Base-by-base conservation (phyloP, 2,888 invertebrate genomes). In the Hemistola chrysoprasaria region DNA sequence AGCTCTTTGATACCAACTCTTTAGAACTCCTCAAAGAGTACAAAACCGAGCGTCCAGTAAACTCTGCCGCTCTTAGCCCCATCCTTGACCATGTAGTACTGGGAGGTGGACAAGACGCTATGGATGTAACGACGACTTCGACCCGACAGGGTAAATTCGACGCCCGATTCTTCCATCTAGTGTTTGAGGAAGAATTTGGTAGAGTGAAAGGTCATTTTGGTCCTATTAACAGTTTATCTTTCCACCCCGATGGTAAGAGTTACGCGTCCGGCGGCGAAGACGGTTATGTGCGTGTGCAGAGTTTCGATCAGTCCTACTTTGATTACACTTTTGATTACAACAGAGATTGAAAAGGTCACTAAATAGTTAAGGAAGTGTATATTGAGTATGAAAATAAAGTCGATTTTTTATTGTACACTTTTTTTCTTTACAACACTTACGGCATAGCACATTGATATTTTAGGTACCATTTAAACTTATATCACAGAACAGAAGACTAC, bases 151-250 rank as follows among this genome's bases (percentile, higher is more conserved):
- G 99, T 35, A 99, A 99, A 90, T 99, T 99, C 76, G 99, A 99
- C 78, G 97, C 95, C 80, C 80, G 93, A 27, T 97, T 98, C 90
- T 99, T 95, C 92, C 98, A 98, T 79, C 88, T 98, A 63, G 94
- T 98, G 11, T 98, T 97, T 79, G 98, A 98, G 84, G 98, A 98
- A 71, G 98, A 98, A 75, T 98, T 98, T 82, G 98, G 95, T 0
- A 91, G 98, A 46, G 94, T 99, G n/a, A 99, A 99, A 78, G 99
- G 99, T 40, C 99, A 99, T 88, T 99, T 99, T 74, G 99, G 99
- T 61, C 99, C 99, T 1, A 99, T 99, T 68, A 99, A 99, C 92
- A 97, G 97, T 83, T 92, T 99, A 59, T 95, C 97, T 32, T 99
- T 99, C 90, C 98, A 98, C 87, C 99, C 99, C 1, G 97, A 98